Conservation (phyloP, 2,888 invertebrate genomes). For the Dolichomitus sp. region DNA sequence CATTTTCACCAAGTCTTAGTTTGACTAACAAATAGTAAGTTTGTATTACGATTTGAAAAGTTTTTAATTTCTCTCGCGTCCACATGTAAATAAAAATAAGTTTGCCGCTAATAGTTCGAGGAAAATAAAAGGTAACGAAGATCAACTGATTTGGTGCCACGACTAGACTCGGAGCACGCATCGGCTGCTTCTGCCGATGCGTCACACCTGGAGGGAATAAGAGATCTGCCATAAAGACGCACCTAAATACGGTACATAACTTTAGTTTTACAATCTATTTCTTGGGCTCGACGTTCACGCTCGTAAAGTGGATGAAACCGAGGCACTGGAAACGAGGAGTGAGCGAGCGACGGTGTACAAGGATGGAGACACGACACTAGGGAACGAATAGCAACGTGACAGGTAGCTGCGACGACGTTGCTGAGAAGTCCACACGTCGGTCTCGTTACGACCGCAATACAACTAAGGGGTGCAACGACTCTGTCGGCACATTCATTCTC, state of each 20-base stretch:
- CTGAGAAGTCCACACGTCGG: slow-evolving; percentile 38
- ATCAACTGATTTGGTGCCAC: slow-evolving; percentile 2
- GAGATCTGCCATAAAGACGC: slow-evolving; percentile 28
- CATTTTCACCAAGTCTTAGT: not conserved
- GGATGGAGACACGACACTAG: not conserved
- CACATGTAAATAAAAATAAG: not conserved
- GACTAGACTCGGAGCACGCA: not conserved
- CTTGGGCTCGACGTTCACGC: slow-evolving; percentile 7
- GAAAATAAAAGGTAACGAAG: not conserved
- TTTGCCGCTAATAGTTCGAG: not conserved
- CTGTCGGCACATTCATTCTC: not conserved
- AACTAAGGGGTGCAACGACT: not conserved
- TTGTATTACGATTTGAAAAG: not conserved
- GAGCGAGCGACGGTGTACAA: not conserved
- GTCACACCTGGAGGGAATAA: slow-evolving; percentile 7
- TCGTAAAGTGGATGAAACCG: slow-evolving; percentile 36
- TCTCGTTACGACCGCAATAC: slow-evolving; percentile 43
- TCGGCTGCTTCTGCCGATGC: not conserved
- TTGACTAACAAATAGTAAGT: not conserved
- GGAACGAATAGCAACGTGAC: slow-evolving; percentile 23
- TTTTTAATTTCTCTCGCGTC: not conserved
- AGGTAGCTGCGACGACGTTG: slow-evolving; percentile 10
- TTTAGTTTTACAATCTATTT: slow-evolving; percentile 40
- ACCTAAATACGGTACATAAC: slow-evolving; percentile 23
- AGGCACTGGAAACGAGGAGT: slow-evolving; percentile 5